phyloP scores from a whole-genome alignment of 2,888 invertebrate genomes.

The Itoplectis maculator region DNA sequence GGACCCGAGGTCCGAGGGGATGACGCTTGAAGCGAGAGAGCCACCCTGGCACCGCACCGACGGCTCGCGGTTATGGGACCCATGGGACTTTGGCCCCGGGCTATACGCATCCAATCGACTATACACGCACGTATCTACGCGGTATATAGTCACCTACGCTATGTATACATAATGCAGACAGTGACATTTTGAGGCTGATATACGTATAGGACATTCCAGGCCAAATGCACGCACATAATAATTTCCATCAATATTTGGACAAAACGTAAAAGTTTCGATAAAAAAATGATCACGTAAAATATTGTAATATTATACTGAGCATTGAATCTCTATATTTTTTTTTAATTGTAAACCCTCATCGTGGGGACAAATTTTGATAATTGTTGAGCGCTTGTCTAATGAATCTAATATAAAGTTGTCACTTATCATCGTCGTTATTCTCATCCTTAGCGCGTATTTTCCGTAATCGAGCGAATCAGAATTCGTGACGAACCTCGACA shows the following conservation, averaged over 20 bases:
- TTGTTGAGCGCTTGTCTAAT: too few relatives aligned
- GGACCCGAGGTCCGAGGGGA: conserved; percentile 44
- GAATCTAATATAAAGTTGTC: too few relatives aligned
- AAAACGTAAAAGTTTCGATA: too few relatives aligned
- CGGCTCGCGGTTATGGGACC: conserved; percentile 79
- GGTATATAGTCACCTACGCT: conserved; percentile 26
- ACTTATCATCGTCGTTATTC: not conserved
- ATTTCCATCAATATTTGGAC: too few relatives aligned
- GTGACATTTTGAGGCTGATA: conserved; percentile 1
- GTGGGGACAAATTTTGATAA: too few relatives aligned
- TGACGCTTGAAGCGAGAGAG: conserved; percentile 51
- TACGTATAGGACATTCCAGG: not conserved
- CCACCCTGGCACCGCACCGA: conserved; percentile 50
- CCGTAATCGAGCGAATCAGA: not conserved
- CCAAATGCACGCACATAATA: not conserved
- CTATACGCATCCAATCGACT: conserved; percentile 71
- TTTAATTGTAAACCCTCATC: too few relatives aligned
- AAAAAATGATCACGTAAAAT: too few relatives aligned
- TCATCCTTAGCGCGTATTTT: conserved; percentile 7
- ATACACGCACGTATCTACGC: conserved; percentile 55
- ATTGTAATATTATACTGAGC: too few relatives aligned
- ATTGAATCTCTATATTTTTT: not conserved
- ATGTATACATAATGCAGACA: conserved; percentile 23
- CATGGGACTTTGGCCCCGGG: conserved; percentile 81
- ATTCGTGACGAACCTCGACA: not conserved